phyloP scores from a whole-genome alignment of 2,888 invertebrate genomes.

The Caenorhabditis sp. region DNA sequence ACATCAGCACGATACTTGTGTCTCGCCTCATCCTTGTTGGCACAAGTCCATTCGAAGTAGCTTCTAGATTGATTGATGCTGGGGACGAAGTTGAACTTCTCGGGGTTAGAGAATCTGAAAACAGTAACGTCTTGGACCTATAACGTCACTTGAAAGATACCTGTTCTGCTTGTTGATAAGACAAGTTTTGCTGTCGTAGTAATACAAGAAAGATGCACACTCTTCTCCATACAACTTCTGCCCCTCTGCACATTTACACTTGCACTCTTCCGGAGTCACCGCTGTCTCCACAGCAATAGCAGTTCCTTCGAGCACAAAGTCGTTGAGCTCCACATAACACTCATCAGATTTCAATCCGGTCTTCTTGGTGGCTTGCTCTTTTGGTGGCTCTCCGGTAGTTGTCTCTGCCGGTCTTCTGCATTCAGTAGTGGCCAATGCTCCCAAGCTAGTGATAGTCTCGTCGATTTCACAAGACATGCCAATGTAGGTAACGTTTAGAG shows the following conservation, averaged over 20 bases:
- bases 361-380: slow-evolving; percentile 31
- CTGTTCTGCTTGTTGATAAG: slow-evolving; percentile 82
- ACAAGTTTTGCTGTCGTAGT: slow-evolving; percentile 81
- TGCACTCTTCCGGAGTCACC: slow-evolving; percentile 69
- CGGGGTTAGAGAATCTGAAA: slow-evolving; percentile 79
- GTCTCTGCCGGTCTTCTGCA: slow-evolving; percentile 28
- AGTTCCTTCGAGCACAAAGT: slow-evolving; percentile 81
- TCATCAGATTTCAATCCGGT: slow-evolving; percentile 72
- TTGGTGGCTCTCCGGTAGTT: slow-evolving; percentile 8
- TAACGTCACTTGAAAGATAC: slow-evolving; percentile 44
- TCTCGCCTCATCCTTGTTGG: slow-evolving; percentile 69
- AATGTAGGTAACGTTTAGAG: slow-evolving; percentile 76
- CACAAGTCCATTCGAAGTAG: slow-evolving; percentile 82
- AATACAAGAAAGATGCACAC: slow-evolving; percentile 82
- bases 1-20: slow-evolving; percentile 54
- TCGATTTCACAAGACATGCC: slow-evolving; percentile 75
- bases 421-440: slow-evolving; percentile 12
- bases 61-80: slow-evolving; percentile 71
- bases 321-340: slow-evolving; percentile 80
- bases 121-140: background rate
- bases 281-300: slow-evolving; percentile 80
- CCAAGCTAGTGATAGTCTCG: slow-evolving; percentile 44
- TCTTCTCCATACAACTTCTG: slow-evolving; percentile 76
- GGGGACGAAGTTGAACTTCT: slow-evolving; percentile 80
- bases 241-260: slow-evolving; percentile 67